Percentiles rank a stretch among this genome's conserved stretches.
phyloP scores from a whole-genome alignment of 2,888 invertebrate species.

The Nymphalis polychloros region DNA sequence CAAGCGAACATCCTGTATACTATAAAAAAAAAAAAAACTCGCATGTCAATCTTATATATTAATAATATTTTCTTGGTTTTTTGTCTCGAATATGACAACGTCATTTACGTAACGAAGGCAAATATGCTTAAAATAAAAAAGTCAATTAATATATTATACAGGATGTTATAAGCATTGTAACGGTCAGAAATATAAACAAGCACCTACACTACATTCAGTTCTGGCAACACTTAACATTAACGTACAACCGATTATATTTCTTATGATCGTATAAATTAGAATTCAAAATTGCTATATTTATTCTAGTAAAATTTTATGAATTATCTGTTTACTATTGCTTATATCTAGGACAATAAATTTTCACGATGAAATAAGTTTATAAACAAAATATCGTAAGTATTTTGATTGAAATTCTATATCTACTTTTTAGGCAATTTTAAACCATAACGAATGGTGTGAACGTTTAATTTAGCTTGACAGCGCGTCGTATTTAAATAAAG shows the following conservation, averaged over 20 bases:
- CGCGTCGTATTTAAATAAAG: background rate
- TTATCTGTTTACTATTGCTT: constrained; percentile 19
- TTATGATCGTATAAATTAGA: constrained; percentile 16
- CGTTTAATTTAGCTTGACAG: constrained; percentile 11
- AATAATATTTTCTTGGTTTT: constrained; percentile 3
- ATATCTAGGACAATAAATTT: constrained; percentile 16
- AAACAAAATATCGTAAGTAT: background rate
- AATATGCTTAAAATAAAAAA: constrained; percentile 1
- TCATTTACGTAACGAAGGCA: background rate
- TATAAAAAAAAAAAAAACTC: constrained; percentile 8
- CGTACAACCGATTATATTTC: constrained; percentile 18
- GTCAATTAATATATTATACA: constrained; percentile 21
- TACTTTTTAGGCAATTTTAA: constrained; percentile 21
- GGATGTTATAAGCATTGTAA: constrained; percentile 8
- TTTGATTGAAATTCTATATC: background rate
- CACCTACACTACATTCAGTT: constrained; percentile 31
- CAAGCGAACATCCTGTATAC: constrained; percentile 22
- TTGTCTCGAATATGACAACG: background rate
- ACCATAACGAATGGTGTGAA: constrained; percentile 9
- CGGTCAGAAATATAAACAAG: constrained; percentile 22
- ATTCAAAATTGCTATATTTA: constrained; percentile 17
- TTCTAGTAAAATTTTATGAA: background rate
- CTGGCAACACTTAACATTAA: constrained; percentile 32
- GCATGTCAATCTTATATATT: background rate
- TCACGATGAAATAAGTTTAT: background rate